A percentile compares a stretch with the other conserved stretches of the same genome.
Evolutionary conservation across 2,888 invertebrate species (phyloP).

Genomic region (Sisyra terminalis): DNA sequence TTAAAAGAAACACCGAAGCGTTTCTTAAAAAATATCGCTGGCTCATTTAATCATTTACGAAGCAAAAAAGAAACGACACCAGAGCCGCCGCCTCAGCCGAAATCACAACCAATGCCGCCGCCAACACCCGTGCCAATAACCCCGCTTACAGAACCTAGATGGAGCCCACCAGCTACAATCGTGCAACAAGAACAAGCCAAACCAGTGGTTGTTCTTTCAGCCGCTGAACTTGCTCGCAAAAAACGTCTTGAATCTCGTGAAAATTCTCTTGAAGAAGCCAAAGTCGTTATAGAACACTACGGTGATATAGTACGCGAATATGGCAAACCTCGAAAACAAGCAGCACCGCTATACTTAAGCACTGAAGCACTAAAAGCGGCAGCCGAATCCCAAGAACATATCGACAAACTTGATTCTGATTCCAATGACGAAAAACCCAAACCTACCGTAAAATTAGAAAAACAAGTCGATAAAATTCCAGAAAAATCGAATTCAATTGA

Average conservation of each 20-base stretch:
- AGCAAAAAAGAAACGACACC: conserved; percentile 17
- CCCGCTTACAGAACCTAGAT: background rate
- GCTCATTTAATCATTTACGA: conserved; percentile 1
- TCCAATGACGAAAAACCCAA: conserved; percentile 13
- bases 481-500: conserved; percentile 21
- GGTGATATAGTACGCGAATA: conserved; percentile 62
- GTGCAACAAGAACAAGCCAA: background rate
- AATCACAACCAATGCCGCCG: conserved; percentile 2
- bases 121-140: background rate
- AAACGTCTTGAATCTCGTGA: conserved; percentile 4
- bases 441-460: conserved; percentile 10
- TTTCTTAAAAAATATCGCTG: conserved; percentile 5
- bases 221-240: conserved; percentile 7
- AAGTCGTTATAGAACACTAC: conserved; percentile 61
- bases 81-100: conserved; percentile 14
- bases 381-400: conserved; percentile 27
- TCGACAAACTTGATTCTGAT: conserved; percentile 12
- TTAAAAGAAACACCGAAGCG: background rate
- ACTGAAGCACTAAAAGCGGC: conserved; percentile 44
- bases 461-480: conserved; percentile 14
- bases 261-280: conserved; percentile 42
- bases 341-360: conserved; percentile 38
- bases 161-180: background rate
- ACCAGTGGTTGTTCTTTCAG: conserved; percentile 1
- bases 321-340: conserved; percentile 33